Conservation (phyloP, 2,113 vertebrate genomes). For the Geococcyx californianus region DNA sequence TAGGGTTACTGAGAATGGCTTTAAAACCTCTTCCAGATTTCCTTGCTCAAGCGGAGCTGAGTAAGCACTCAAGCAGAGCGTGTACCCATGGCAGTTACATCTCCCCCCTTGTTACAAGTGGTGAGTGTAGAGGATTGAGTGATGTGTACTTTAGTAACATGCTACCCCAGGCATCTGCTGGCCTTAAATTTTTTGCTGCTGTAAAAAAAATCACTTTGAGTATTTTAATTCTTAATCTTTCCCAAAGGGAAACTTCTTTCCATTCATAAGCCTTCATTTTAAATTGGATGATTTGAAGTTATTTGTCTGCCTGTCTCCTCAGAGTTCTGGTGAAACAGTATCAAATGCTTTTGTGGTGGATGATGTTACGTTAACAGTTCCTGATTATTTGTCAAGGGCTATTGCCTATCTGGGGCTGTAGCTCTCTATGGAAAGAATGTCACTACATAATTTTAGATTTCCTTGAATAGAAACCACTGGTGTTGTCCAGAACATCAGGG, state of each 20-base stretch:
- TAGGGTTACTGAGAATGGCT: neutral
- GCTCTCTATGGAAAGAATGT: neutral
- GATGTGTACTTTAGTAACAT: neutral
- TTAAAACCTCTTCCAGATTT: neutral
- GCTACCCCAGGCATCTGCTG: neutral
- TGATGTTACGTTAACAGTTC: neutral
- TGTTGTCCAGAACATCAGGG: neutral
- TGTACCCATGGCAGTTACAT: neutral
- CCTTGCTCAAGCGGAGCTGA: neutral
- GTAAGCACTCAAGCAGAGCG: neutral
- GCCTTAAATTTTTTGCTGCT: neutral
- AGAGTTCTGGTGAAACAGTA: neutral
- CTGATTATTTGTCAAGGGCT: neutral
- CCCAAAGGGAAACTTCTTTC: neutral
- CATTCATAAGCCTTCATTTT: neutral
- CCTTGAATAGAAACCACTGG: neutral
- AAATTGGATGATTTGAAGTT: neutral
- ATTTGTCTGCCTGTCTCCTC: neutral
- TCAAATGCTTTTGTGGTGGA: neutral
- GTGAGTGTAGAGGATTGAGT: neutral
- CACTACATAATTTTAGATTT: slow-evolving; percentile 10
- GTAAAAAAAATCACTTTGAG: neutral
- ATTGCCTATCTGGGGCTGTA: neutral
- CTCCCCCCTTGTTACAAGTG: neutral
- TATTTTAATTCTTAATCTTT: neutral